phyloP scores from a whole-genome alignment of 2,888 invertebrate species.

The Ferdinandea cuprea region DNA sequence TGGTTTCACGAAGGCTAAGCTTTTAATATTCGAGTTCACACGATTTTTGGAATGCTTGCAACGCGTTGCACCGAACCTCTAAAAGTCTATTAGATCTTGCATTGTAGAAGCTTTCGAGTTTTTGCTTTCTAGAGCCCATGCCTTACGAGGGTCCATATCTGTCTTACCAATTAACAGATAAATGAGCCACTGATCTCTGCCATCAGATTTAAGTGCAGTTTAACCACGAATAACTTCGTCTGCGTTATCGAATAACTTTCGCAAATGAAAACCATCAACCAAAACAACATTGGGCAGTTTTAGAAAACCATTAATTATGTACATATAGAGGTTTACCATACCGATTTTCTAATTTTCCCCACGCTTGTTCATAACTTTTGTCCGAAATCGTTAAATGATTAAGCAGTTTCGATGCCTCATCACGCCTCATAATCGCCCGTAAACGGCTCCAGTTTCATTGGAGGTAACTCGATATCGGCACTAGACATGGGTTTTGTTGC shows the following conservation, averaged over 20 bases:
- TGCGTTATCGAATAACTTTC: not conserved
- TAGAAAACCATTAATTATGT: slow-evolving; percentile 3
- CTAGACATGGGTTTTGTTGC: not conserved
- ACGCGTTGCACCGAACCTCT: slow-evolving; percentile 2
- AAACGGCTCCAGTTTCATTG: not conserved
- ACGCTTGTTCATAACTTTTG: slow-evolving; percentile 21
- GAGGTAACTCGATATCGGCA: not conserved
- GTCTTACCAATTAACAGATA: slow-evolving; percentile 4
- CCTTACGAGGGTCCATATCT: slow-evolving; percentile 1
- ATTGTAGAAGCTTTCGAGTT: not conserved
- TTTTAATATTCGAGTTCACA: too few relatives aligned
- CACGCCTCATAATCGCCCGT: not conserved
- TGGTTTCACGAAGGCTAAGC: not conserved
- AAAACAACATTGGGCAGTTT: not conserved
- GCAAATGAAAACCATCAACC: not conserved
- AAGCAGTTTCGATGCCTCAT: slow-evolving; percentile 5
- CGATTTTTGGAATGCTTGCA: too few relatives aligned
- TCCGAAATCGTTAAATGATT: slow-evolving; percentile 15
- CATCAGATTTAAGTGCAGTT: not conserved
- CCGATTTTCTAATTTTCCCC: slow-evolving; percentile 22
- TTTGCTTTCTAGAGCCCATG: not conserved
- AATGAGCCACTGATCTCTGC: slow-evolving; percentile 9
- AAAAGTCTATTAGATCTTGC: not conserved
- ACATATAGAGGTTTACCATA: slow-evolving; percentile 16
- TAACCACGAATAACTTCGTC: not conserved